Evolutionary conservation across 2,888 invertebrate species (phyloP), one percentile per base, ranked within the genome.

Genomic region (Tillus elongatus): DNA sequence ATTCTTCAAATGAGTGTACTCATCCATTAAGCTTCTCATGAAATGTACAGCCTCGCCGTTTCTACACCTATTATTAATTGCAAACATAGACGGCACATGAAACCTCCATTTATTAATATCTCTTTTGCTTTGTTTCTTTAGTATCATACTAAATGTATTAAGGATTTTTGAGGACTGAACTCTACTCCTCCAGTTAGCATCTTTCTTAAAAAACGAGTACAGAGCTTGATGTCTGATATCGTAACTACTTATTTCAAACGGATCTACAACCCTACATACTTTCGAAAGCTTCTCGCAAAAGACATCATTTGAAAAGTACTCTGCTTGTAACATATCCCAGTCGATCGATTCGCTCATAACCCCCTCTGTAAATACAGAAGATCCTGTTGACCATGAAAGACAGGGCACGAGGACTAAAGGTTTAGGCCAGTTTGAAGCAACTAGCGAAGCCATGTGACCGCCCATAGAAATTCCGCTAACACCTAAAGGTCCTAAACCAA

Each of bases 381-480:
- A 86, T 3, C 96, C 96, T 2, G 93, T 92, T 1, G 90, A 89
- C 91, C 95, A 93, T 0, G 93, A 92, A 9, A 97, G 70, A 58
- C 95, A 96, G 13, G 96, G 96, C 8, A 95, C 82, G 34, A 96
- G 66, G 1, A 88, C 83, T 41, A 95, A 65, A 2, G 24, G 24
- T 58, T 91, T 85, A n/a, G 85, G 86, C 87, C 92, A 93, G 64
- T 84, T 91, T 3, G 90, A 85, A 2, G 93, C 95, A 42, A 93
- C 92, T 47, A 97, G 69, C 2, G 92, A 91, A 37, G 96, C 95
- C 93, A 95, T 96, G 90, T 92, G 91, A 39, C 95, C 95, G 38
- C 95, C 95, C 93, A 95, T 92, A 14, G 93, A 93, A 35, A 93
- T 73, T n/a, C 95, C 95, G 14, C 92, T 90, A 36, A 95, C 75